phyloP scores from a whole-genome alignment of 2,888 invertebrate species.

The Agrotis exclamationis region DNA sequence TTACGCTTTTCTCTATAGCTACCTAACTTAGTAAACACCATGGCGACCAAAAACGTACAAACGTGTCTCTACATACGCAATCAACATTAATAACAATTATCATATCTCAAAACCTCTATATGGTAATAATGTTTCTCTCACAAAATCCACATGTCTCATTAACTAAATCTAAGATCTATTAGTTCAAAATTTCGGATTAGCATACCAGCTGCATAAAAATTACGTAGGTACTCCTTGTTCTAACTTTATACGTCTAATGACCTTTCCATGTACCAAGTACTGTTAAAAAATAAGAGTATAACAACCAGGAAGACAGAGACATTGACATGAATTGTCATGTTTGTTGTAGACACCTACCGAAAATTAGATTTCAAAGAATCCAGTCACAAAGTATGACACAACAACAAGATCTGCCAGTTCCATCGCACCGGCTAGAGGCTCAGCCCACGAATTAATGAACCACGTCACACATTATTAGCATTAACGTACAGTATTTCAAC shows the following conservation, averaged over 20 bases:
- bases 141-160: constrained; percentile 55
- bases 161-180: too few relatives aligned
- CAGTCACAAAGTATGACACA: not conserved
- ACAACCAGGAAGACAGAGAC: too few relatives aligned
- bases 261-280: too few relatives aligned
- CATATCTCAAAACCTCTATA: constrained; percentile 37
- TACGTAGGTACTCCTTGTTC: too few relatives aligned
- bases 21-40: too few relatives aligned
- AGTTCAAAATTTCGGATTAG: too few relatives aligned
- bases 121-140: constrained; percentile 47
- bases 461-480: not conserved
- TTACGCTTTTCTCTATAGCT: not conserved
- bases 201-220: too few relatives aligned
- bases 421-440: constrained; percentile 9
- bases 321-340: too few relatives aligned
- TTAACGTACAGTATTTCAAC: not conserved
- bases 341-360: not conserved
- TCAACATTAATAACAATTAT: constrained; percentile 27
- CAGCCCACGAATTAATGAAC: constrained; percentile 56
- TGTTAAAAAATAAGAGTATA: too few relatives aligned
- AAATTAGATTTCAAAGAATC: not conserved
- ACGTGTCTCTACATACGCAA: not conserved
- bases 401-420: constrained; percentile 3
- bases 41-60: not conserved
- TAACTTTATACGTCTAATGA: too few relatives aligned